A percentile compares a stretch with the other conserved stretches of the same genome.
These are phyloP conservation scores for Linepithema humile DNA, from an alignment of 1,140 invertebrate species.

Conservation along the genomic window DNA sequence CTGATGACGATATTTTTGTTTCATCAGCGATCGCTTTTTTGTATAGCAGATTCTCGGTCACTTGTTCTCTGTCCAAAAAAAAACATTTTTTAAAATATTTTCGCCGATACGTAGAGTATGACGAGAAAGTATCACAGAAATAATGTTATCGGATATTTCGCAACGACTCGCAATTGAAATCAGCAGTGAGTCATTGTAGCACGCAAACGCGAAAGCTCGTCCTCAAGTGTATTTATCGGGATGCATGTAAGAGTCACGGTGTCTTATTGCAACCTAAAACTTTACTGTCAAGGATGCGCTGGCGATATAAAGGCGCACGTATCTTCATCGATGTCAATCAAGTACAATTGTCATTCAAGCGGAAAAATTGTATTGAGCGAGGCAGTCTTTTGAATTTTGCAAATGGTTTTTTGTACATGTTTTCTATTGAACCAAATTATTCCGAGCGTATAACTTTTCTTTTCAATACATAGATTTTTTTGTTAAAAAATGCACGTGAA, in stretches of 20 bases:
- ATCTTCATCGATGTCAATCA: slow-evolving; percentile 10
- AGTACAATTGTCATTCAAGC: background rate
- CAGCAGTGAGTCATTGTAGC: background rate
- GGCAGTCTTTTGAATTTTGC: background rate
- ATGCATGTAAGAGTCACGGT: background rate
- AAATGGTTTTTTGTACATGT: background rate
- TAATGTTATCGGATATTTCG: slow-evolving; percentile 18
- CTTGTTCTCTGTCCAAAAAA: background rate
- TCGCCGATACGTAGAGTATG: background rate
- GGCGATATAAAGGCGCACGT: background rate
- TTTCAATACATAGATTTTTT: background rate
- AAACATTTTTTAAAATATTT: background rate
- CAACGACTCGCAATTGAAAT: slow-evolving; percentile 1
- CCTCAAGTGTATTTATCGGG: background rate
- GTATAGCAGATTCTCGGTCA: too few relatives aligned
- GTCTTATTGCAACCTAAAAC: slow-evolving; percentile 35
- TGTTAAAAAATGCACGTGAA: background rate
- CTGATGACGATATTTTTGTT: slow-evolving; percentile 19
- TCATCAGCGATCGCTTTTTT: background rate
- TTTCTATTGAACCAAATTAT: background rate
- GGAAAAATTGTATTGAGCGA: background rate
- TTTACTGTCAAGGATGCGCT: background rate
- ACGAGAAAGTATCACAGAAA: too few relatives aligned
- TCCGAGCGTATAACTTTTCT: background rate
- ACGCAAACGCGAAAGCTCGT: background rate